A percentile compares a stretch with the other conserved stretches of the same genome.
phyloP scores from a whole-genome alignment of 2,888 invertebrate species.

The Smittia sp. region DNA sequence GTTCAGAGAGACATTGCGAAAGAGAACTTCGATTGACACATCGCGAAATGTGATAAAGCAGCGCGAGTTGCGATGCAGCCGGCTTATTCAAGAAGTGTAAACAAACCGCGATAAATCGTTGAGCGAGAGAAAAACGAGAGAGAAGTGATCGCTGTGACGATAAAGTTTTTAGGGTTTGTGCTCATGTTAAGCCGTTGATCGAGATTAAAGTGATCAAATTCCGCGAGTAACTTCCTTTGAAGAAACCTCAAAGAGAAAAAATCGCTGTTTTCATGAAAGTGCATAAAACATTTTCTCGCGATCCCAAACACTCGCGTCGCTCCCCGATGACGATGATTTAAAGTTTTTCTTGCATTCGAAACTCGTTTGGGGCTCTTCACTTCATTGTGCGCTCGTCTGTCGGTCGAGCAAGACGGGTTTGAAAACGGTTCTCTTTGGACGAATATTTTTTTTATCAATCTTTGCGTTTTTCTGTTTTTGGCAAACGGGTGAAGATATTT shows the following conservation, averaged over 20 bases:
- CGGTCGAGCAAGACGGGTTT: conserved; percentile 32
- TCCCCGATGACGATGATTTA: background rate
- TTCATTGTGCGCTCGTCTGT: conserved; percentile 38
- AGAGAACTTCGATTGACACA: background rate
- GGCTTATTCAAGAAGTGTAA: background rate
- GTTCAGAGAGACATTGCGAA: background rate
- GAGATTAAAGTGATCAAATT: too few relatives aligned
- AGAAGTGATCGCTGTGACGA: background rate
- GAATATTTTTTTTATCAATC: conserved; percentile 1
- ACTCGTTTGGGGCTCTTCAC: conserved; percentile 29
- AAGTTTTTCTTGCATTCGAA: conserved; percentile 31
- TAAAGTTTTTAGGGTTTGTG: conserved; percentile 3
- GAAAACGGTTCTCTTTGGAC: conserved; percentile 17
- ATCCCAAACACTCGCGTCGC: conserved; percentile 1
- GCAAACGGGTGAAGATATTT: conserved; percentile 12
- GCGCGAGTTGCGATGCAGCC: background rate
- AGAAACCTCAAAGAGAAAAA: background rate
- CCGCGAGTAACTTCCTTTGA: too few relatives aligned
- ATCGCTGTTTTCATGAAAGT: background rate
- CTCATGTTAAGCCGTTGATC: background rate
- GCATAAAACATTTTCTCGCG: background rate
- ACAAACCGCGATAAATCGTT: conserved; percentile 4
- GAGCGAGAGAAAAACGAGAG: background rate
- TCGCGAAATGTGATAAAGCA: background rate
- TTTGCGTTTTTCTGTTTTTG: conserved; percentile 19